phyloP scores from a whole-genome alignment of 2,888 invertebrate genomes.

The Apotomis turbidana region DNA sequence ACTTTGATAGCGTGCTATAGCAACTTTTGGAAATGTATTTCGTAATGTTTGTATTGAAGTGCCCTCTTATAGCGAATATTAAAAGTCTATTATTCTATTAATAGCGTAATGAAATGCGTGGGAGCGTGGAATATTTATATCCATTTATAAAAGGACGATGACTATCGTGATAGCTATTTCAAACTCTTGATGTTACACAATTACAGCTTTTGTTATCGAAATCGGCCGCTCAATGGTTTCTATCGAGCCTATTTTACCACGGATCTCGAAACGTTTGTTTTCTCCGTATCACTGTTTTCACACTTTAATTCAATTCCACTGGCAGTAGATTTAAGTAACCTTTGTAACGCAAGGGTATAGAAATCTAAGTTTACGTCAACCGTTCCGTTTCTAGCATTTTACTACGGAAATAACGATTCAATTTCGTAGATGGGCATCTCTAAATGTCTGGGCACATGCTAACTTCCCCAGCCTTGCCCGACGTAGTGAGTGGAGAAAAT shows the following conservation, averaged over 20 bases:
- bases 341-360: constrained; percentile 10
- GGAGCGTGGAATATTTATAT: constrained; percentile 18
- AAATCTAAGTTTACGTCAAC: constrained; percentile 27
- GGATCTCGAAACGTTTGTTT: constrained; percentile 14
- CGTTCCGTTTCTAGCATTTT: constrained; percentile 21
- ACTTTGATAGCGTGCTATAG: constrained; percentile 31
- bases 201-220: constrained; percentile 21
- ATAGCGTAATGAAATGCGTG: constrained; percentile 24
- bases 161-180: constrained; percentile 15
- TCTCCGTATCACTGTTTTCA: not conserved
- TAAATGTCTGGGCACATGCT: constrained; percentile 34
- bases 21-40: constrained; percentile 10
- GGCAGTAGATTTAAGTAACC: constrained; percentile 6
- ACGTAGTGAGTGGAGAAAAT: constrained; percentile 36
- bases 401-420: constrained; percentile 25
- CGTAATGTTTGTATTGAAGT: constrained; percentile 7
- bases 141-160: constrained; percentile 21
- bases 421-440: constrained; percentile 33
- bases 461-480: constrained; percentile 14
- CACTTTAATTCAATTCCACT: not conserved
- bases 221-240: constrained; percentile 12
- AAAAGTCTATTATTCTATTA: constrained; percentile 29
- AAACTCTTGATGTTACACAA: constrained; percentile 11
- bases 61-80: constrained; percentile 25
- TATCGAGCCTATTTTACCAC: constrained; percentile 17